Conservation (phyloP, 1,140 invertebrate genomes). For the Acromyrmex heyeri region DNA sequence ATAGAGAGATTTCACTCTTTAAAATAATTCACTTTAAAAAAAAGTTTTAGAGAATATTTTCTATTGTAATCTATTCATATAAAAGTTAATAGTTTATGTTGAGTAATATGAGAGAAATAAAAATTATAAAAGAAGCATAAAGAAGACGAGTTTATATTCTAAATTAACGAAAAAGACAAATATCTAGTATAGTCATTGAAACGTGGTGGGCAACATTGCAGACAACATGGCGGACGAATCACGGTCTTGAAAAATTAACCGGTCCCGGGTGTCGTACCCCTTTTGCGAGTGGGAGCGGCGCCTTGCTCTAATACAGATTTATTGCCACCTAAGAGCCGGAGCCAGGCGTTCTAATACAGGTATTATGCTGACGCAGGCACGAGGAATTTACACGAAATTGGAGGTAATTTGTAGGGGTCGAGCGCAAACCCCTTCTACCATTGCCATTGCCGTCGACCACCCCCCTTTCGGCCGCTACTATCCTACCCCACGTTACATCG, state of each 20-base stretch:
- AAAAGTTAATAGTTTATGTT: background rate
- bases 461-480: conserved; percentile 45
- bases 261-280: conserved; percentile 62
- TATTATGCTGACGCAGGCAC: conserved; percentile 80
- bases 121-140: background rate
- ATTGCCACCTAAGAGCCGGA: conserved; percentile 80
- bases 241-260: conserved; percentile 71
- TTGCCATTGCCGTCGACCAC: conserved; percentile 7
- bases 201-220: conserved; percentile 12
- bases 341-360: conserved; percentile 80
- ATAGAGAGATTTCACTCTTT: no score
- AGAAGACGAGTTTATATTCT: background rate
- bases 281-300: conserved; percentile 70
- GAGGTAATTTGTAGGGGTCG: conserved; percentile 82
- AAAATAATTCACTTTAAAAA: no score
- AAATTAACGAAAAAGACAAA: background rate
- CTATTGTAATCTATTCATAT: background rate
- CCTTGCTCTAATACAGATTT: conserved; percentile 83
- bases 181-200: background rate
- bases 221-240: conserved; percentile 40
- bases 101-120: background rate
- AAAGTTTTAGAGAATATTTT: background rate
- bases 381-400: conserved; percentile 82
- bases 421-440: conserved; percentile 46
- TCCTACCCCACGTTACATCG: conserved; percentile 56